These are phyloP conservation scores for Acleris sparsana DNA, from an alignment of 2,888 invertebrate species.

Conservation along the genomic window DNA sequence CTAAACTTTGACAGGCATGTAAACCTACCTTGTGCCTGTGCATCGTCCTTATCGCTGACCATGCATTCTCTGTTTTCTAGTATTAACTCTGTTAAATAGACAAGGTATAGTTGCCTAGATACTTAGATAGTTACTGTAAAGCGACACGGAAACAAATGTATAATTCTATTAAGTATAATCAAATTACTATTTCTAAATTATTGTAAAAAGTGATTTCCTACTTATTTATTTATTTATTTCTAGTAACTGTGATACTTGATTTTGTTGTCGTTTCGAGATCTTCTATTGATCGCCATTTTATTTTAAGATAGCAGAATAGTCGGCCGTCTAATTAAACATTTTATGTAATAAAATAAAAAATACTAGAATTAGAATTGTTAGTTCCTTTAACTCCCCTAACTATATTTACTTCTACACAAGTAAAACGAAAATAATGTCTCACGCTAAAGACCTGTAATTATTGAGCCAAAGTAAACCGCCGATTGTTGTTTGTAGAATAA, in stretches of 20 bases:
- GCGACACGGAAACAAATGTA: constrained; percentile 19
- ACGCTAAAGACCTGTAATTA: no score
- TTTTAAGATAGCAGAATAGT: constrained; percentile 16
- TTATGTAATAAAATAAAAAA: constrained; percentile 1
- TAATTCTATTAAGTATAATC: constrained; percentile 18
- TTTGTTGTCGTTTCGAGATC: constrained; percentile 41
- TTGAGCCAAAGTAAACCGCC: no score
- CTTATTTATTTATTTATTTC: constrained; percentile 72
- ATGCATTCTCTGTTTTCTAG: no score
- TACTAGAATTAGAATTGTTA: constrained; percentile 11
- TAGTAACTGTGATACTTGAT: constrained; percentile 69
- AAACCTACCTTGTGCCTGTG: no score
- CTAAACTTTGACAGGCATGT: no score
- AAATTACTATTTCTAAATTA: constrained; percentile 44
- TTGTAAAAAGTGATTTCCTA: constrained; percentile 60
- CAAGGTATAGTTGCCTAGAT: constrained; percentile 2
- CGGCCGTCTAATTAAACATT: constrained; percentile 16
- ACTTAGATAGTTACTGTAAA: constrained; percentile 17
- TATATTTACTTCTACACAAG: not conserved
- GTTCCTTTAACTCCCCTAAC: constrained; percentile 10
- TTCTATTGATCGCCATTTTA: constrained; percentile 25
- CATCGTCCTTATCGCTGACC: no score
- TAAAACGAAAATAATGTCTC: no score
- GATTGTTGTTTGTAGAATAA: no score
- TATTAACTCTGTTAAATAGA: no score